phyloP scores from a whole-genome alignment of 2,113 vertebrate species.

The Engystomops pustulosus region DNA sequence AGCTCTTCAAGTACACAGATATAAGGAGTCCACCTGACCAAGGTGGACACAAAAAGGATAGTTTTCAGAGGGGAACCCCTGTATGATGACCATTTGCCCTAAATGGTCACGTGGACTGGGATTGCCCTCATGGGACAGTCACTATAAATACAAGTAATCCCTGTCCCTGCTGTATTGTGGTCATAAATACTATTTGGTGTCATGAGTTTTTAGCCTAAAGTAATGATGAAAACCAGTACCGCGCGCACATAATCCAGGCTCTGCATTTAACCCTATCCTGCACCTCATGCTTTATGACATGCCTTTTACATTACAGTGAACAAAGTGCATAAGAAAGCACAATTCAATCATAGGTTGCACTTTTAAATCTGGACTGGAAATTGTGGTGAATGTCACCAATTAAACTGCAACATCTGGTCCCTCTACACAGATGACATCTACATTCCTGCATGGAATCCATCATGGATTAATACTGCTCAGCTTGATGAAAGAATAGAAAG shows the following conservation, averaged over 20 bases:
- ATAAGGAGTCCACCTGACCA: too few relatives aligned
- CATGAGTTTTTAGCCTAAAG: background rate
- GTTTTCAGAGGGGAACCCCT: too few relatives aligned
- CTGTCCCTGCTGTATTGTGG: background rate
- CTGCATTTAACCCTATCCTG: background rate
- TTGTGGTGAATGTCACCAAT: background rate
- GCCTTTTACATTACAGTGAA: background rate
- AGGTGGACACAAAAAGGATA: too few relatives aligned
- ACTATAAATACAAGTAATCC: background rate
- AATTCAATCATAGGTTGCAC: background rate
- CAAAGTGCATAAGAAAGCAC: background rate
- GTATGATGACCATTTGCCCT: too few relatives aligned
- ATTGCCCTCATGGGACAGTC: background rate
- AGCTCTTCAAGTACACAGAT: too few relatives aligned
- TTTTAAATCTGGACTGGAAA: constrained; percentile 1
- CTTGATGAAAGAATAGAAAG: background rate
- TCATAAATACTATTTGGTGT: background rate
- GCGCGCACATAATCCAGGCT: background rate
- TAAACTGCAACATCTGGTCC: background rate
- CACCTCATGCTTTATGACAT: background rate
- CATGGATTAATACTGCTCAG: background rate
- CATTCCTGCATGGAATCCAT: background rate
- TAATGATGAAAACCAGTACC: background rate
- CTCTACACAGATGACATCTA: background rate
- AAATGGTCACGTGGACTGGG: too few relatives aligned